These are phyloP conservation scores for Chrysodeixis includens DNA, from an alignment of 2,888 invertebrate genomes.

Conservation along the genomic window DNA sequence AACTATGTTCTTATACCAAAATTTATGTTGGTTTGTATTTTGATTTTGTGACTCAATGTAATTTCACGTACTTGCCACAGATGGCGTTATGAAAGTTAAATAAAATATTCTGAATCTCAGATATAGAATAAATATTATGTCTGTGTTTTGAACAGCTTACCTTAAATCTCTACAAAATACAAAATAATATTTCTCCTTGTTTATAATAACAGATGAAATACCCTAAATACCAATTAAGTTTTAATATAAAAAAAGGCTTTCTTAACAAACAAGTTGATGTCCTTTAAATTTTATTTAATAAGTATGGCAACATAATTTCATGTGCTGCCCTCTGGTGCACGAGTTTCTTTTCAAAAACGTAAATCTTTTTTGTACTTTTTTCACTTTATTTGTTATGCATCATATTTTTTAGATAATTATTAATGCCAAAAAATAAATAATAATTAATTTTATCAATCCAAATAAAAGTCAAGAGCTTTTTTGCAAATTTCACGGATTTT, in stretches of 20 bases:
- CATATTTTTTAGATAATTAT: too few relatives aligned
- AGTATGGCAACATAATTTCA: slow-evolving; percentile 30
- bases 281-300: slow-evolving; percentile 14
- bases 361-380: slow-evolving; percentile 17
- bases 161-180: neutral
- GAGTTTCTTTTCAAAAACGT: slow-evolving; percentile 8
- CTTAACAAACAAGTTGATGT: neutral
- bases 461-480: fast-evolving
- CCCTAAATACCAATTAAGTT: neutral
- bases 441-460: neutral
- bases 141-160: neutral
- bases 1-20: neutral
- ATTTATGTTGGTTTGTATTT: neutral
- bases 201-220: neutral
- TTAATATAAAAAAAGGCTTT: too few relatives aligned
- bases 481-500: too few relatives aligned
- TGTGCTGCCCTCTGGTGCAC: slow-evolving; percentile 54
- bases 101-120: too few relatives aligned
- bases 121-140: too few relatives aligned
- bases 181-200: neutral
- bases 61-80: neutral
- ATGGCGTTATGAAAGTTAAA: neutral
- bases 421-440: too few relatives aligned
- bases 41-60: neutral
- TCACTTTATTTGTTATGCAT: neutral